These are phyloP conservation scores for Eucera pruinosa DNA, from an alignment of 2,888 invertebrate species.

Conservation along the genomic window DNA sequence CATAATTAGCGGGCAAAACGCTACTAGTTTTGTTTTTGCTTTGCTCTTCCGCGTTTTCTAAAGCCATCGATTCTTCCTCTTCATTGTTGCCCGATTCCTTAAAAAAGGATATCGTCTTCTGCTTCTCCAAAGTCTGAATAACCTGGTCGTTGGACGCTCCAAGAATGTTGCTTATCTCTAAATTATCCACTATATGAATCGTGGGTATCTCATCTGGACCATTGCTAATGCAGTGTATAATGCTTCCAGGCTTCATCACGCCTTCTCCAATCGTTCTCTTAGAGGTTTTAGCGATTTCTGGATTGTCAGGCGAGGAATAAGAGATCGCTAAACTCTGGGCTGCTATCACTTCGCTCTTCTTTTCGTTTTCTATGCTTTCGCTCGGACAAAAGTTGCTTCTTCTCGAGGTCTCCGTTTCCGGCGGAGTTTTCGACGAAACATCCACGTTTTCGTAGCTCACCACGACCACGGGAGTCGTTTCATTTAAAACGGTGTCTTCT, in stretches of 20 bases:
- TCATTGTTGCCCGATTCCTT: conserved; percentile 27
- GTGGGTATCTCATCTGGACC: conserved; percentile 78
- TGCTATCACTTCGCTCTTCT: conserved; percentile 34
- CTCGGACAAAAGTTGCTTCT: conserved; percentile 20
- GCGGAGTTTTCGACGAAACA: conserved; percentile 59
- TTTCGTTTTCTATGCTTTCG: conserved; percentile 31
- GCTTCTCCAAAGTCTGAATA: conserved; percentile 53
- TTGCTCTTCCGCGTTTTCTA: conserved; percentile 29
- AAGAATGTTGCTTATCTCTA: conserved; percentile 73
- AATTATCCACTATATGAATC: conserved; percentile 81
- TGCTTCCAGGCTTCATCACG: conserved; percentile 71
- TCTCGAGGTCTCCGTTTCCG: conserved; percentile 33
- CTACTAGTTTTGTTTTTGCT: conserved; percentile 17
- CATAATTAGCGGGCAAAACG: conserved; percentile 16
- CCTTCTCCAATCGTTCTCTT: conserved; percentile 46
- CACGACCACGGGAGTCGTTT: conserved; percentile 72
- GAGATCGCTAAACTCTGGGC: conserved; percentile 57
- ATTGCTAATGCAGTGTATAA: conserved; percentile 78
- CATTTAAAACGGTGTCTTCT: conserved; percentile 66
- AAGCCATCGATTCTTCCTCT: conserved; percentile 15
- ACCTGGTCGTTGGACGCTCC: conserved; percentile 55
- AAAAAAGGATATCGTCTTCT: conserved; percentile 58
- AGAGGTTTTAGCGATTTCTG: conserved; percentile 44
- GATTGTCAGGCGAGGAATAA: conserved; percentile 51
- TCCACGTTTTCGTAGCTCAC: conserved; percentile 74